phyloP scores from a whole-genome alignment of 2,797 vertebrate species.

The Macroramphosus scolopax region DNA sequence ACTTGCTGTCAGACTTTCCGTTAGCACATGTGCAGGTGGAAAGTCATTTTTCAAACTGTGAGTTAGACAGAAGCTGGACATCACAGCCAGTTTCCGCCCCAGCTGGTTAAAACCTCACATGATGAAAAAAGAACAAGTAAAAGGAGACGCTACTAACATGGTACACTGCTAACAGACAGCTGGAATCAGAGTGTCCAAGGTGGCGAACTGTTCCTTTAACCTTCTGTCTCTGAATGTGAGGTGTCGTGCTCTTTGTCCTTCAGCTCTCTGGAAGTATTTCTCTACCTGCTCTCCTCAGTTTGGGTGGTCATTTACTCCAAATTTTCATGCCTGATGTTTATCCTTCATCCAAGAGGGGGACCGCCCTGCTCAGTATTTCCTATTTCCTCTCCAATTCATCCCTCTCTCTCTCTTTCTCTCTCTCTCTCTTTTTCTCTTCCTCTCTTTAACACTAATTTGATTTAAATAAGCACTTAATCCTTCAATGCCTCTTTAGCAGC shows the following conservation, averaged over 20 bases:
- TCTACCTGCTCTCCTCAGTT: conserved; percentile 58
- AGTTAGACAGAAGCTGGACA: too few species aligned
- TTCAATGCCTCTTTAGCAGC: conserved; percentile 12
- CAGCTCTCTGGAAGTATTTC: conserved; percentile 1
- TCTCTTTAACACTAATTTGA: conserved; percentile 18
- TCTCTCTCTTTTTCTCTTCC: too few species aligned
- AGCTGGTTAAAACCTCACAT: too few species aligned
- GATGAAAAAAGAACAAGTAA: too few species aligned
- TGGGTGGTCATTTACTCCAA: conserved; percentile 43
- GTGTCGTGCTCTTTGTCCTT: too few species aligned
- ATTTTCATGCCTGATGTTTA: conserved; percentile 57
- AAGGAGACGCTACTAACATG: too few species aligned
- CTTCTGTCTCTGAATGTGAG: too few species aligned
- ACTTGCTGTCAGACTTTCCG: conserved; percentile 3
- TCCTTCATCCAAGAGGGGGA: conserved; percentile 35
- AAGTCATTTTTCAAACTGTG: too few species aligned
- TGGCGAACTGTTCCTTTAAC: too few species aligned
- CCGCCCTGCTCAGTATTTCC: conserved; percentile 62
- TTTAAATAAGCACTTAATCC: conserved; percentile 31
- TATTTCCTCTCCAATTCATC: conserved; percentile 50
- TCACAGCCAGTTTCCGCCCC: too few species aligned
- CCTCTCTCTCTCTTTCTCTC: conserved; percentile 1
- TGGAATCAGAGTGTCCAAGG: too few species aligned
- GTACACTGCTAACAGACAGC: too few species aligned
- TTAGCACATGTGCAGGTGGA: not conserved